Percentiles rank a stretch among this genome's conserved stretches.
phyloP scores from a whole-genome alignment of 2,113 vertebrate species.

The Lamprologus sp. region DNA sequence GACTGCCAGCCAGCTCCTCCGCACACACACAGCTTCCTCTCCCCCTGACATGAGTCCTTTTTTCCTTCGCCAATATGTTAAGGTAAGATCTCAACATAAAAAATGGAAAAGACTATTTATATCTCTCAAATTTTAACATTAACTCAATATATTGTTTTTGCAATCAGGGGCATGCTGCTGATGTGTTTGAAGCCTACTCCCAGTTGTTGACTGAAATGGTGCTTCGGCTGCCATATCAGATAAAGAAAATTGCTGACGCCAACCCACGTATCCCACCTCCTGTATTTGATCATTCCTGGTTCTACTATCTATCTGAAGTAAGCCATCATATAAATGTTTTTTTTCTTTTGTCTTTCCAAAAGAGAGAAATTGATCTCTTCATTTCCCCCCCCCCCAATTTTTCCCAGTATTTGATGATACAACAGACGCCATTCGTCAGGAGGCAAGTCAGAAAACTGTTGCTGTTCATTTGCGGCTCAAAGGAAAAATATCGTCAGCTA shows the following conservation, averaged over 20 bases:
- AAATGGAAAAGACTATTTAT: not conserved
- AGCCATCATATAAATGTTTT: not conserved
- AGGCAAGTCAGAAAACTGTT: slow-evolving; percentile 95
- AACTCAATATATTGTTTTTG: not conserved
- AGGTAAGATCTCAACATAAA: slow-evolving; percentile 66
- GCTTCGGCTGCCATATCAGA: slow-evolving; percentile 92
- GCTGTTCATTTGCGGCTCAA: slow-evolving; percentile 97
- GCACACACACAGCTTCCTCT: slow-evolving; percentile 89
- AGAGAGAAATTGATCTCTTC: not conserved
- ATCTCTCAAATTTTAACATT: not conserved
- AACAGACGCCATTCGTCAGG: slow-evolving; percentile 95
- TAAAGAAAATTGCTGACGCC: slow-evolving; percentile 96
- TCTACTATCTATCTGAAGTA: slow-evolving; percentile 96
- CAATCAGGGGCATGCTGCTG: slow-evolving; percentile 88
- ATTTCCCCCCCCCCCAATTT: rapidly evolving
- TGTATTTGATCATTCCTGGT: slow-evolving; percentile 98
- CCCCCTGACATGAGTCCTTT: slow-evolving; percentile 99
- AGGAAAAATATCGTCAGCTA: slow-evolving; percentile 96
- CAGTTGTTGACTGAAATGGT: slow-evolving; percentile 99
- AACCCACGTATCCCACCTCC: slow-evolving; percentile 92
- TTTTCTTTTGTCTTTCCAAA: not conserved
- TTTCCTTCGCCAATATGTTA: slow-evolving; percentile 96
- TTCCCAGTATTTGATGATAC: slow-evolving; percentile 94
- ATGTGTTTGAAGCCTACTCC: slow-evolving; percentile 97
- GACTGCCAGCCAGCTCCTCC: slow-evolving; percentile 88